Evolutionary conservation across 2,113 vertebrate genomes (phyloP).

Genomic region (Grallaria varia): DNA sequence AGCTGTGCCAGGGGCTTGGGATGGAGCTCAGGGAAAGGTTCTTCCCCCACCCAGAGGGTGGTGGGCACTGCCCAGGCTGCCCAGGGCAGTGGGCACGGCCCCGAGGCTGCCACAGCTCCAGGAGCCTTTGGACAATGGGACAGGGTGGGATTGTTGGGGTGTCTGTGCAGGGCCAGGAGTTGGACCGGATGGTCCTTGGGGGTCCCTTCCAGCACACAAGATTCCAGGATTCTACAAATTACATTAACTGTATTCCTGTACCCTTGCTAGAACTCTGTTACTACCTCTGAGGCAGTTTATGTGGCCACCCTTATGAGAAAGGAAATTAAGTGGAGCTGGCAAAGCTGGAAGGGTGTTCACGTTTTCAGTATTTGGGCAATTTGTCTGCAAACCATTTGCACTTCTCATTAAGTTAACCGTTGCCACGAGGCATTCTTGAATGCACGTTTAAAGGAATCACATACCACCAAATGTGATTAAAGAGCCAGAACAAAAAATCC

Average conservation of each 20-base stretch:
- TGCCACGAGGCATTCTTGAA: neutral
- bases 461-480: neutral
- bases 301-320: neutral
- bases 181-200: fast-evolving
- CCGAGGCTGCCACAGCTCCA: neutral
- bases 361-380: neutral
- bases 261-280: neutral
- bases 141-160: neutral
- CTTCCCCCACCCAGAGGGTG: neutral
- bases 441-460: neutral
- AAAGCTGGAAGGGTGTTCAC: neutral
- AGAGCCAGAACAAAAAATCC: neutral
- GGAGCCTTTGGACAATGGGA: neutral
- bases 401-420: neutral
- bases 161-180: fast-evolving
- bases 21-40: neutral
- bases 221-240: neutral
- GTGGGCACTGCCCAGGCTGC: neutral
- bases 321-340: neutral
- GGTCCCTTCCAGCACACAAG: neutral
- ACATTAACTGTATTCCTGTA: neutral
- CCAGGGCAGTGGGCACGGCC: neutral
- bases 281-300: neutral
- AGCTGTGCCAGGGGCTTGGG: neutral
- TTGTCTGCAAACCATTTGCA: neutral